Evolutionary conservation across 2,888 invertebrate genomes (phyloP).

Genomic region (Meteorus colon): DNA sequence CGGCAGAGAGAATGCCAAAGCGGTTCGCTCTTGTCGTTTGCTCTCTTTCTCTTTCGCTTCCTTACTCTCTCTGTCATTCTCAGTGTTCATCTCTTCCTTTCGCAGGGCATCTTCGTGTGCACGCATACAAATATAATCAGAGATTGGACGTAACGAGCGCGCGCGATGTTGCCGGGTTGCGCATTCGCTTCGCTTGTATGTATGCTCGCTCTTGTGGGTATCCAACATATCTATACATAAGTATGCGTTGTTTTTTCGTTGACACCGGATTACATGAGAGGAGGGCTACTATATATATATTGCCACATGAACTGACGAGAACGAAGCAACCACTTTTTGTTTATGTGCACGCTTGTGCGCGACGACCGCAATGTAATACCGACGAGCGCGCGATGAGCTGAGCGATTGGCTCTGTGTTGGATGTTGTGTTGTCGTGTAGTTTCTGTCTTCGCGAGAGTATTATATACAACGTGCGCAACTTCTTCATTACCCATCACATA

Average conservation of each 20-base stretch:
- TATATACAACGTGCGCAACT: conserved; percentile 44
- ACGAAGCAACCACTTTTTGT: conserved; percentile 64
- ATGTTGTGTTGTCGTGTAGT: background rate
- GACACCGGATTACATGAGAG: conserved; percentile 63
- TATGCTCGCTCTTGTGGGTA: background rate
- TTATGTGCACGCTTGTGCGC: background rate
- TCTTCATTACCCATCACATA: conserved; percentile 48
- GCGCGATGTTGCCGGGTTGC: conserved; percentile 39
- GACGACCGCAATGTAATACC: conserved; percentile 31
- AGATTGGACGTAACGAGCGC: conserved; percentile 36
- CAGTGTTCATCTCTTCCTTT: background rate
- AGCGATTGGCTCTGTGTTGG: conserved; percentile 18
- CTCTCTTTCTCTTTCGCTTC: background rate
- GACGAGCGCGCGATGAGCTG: conserved; percentile 18
- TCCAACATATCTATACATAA: background rate
- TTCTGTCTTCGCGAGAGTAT: conserved; percentile 35
- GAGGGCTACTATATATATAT: conserved; percentile 12
- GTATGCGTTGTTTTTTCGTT: conserved; percentile 51
- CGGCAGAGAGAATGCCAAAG: conserved; percentile 37
- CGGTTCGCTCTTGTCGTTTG: conserved; percentile 13
- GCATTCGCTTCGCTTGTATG: background rate
- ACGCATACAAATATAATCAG: conserved; percentile 44
- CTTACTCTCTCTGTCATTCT: conserved; percentile 3
- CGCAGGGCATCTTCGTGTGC: background rate
- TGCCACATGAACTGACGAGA: conserved; percentile 43